phyloP scores from a whole-genome alignment of 2,113 vertebrate genomes.

The Benitochromis conjunctus region DNA sequence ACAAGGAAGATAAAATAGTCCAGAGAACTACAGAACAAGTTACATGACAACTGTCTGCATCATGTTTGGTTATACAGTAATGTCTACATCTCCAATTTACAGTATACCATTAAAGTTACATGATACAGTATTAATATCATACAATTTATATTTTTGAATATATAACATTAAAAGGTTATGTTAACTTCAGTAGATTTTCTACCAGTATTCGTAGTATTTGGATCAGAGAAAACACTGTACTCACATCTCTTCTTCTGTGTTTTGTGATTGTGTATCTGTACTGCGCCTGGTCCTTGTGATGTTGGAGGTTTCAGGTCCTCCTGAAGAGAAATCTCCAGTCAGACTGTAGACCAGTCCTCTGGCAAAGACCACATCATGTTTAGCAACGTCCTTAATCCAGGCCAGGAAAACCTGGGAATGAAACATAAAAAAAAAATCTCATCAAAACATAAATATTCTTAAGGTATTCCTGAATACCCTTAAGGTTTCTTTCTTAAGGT shows the following conservation, averaged over 20 bases:
- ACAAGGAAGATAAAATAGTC: background rate
- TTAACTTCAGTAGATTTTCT: background rate
- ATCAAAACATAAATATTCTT: slow-evolving; percentile 6
- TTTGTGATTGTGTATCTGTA: slow-evolving; percentile 39
- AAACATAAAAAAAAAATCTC: background rate
- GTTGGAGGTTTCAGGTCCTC: background rate
- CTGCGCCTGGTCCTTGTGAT: slow-evolving; percentile 11
- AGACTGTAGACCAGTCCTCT: slow-evolving; percentile 48
- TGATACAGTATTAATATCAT: background rate
- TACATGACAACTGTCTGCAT: background rate
- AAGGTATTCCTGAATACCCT: background rate
- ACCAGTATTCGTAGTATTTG: background rate
- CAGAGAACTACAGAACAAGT: background rate
- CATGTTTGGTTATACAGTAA: background rate
- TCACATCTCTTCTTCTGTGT: slow-evolving; percentile 64
- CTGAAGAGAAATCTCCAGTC: slow-evolving; percentile 6
- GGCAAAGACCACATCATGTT: slow-evolving; percentile 46
- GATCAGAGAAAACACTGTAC: background rate
- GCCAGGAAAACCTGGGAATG: slow-evolving; percentile 48
- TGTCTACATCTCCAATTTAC: background rate
- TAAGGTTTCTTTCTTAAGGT: background rate
- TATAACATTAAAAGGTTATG: background rate
- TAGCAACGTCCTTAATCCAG: slow-evolving; percentile 62
- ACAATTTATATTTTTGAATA: background rate
- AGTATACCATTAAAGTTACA: background rate